phyloP scores from a whole-genome alignment of 2,797 vertebrate genomes.

The Poeciliopsis infans region DNA sequence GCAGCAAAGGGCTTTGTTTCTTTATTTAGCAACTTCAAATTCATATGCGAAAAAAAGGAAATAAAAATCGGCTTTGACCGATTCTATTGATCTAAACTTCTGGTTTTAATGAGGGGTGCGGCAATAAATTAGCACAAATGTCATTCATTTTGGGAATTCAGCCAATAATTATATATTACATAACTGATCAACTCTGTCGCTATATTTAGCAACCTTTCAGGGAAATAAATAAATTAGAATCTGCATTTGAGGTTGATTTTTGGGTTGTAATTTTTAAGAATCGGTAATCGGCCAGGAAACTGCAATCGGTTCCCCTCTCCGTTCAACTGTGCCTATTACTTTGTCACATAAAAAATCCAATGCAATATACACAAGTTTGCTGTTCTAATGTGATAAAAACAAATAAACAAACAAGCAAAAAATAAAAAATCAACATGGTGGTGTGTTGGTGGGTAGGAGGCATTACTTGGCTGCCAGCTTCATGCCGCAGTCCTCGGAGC shows the following conservation, averaged over 20 bases:
- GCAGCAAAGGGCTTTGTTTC: background rate
- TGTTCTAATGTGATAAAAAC: background rate
- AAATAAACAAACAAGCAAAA: background rate
- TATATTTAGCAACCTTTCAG: too few relatives aligned
- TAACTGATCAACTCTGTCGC: too few relatives aligned
- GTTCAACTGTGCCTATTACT: background rate
- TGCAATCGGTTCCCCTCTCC: too few relatives aligned
- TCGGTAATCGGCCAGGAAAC: too few relatives aligned
- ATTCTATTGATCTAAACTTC: background rate
- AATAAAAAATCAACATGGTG: too few relatives aligned
- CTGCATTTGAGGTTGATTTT: too few relatives aligned
- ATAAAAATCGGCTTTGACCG: background rate
- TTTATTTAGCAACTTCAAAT: too few relatives aligned
- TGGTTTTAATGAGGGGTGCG: background rate
- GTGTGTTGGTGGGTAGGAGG: background rate
- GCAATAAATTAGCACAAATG: too few relatives aligned
- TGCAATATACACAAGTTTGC: background rate
- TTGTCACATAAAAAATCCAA: background rate
- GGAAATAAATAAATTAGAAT: too few relatives aligned
- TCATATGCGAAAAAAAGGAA: background rate
- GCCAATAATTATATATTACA: too few relatives aligned
- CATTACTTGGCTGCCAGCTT: constrained; percentile 92
- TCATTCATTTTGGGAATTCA: too few relatives aligned
- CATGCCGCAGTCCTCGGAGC: constrained; percentile 94
- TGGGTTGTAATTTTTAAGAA: too few relatives aligned